phyloP scores from a whole-genome alignment of 2,888 invertebrate genomes.

The Rapana venosa region DNA sequence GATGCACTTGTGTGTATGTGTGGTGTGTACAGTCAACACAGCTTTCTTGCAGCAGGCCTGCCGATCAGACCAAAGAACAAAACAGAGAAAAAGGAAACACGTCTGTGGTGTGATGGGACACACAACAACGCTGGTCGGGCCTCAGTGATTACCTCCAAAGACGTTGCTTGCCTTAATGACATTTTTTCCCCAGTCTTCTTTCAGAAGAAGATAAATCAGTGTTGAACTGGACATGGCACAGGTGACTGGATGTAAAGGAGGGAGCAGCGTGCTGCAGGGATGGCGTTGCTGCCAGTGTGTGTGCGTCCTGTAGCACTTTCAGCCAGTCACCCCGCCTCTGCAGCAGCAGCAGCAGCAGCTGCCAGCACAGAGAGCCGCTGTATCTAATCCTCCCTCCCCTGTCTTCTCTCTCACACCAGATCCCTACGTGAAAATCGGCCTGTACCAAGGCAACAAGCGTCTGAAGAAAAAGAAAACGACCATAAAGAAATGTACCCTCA shows the following conservation, averaged over 20 bases:
- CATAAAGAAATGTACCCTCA: conserved; percentile 99
- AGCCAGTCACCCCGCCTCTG: background rate
- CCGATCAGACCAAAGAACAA: too few relatives aligned
- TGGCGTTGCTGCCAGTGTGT: background rate
- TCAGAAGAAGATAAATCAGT: too few relatives aligned
- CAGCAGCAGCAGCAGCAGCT: background rate
- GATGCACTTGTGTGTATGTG: too few relatives aligned
- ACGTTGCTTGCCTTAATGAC: too few relatives aligned
- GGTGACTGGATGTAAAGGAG: background rate
- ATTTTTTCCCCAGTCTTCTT: too few relatives aligned
- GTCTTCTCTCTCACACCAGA: conserved; percentile 82
- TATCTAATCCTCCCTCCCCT: background rate
- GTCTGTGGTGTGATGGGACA: too few relatives aligned
- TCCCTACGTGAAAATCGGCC: conserved; percentile 99
- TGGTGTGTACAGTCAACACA: too few relatives aligned
- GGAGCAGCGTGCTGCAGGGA: background rate
- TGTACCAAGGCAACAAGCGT: conserved; percentile 99
- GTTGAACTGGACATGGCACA: too few relatives aligned
- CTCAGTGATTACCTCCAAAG: too few relatives aligned
- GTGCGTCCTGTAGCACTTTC: background rate
- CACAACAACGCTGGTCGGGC: too few relatives aligned
- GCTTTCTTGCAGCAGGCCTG: too few relatives aligned
- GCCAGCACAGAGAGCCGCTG: background rate
- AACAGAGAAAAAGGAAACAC: too few relatives aligned
- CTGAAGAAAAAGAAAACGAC: conserved; percentile 99